phyloP scores from a whole-genome alignment of 1,140 invertebrate species.

The Pollicipes pollicipes region DNA sequence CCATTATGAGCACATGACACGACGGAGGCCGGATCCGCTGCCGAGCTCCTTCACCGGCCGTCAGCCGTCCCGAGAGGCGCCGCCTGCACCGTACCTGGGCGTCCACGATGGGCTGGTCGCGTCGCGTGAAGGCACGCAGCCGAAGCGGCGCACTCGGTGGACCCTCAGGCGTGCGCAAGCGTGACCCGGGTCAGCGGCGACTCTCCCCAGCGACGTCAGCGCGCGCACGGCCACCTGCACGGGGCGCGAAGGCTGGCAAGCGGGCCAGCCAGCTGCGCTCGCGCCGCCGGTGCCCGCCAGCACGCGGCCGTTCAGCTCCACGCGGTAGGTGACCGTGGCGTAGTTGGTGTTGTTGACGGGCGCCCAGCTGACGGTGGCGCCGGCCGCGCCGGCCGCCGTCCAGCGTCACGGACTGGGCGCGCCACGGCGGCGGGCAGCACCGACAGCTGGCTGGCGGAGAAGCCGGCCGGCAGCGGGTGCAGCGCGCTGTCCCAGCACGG shows the following conservation, averaged over 20 bases:
- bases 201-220: slow-evolving; percentile 61
- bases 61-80: no score
- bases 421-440: slow-evolving; percentile 51
- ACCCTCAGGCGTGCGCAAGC: slow-evolving; percentile 6
- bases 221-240: slow-evolving; percentile 53
- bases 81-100: neutral
- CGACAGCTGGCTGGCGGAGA: slow-evolving; percentile 20
- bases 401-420: slow-evolving; percentile 39
- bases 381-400: slow-evolving; percentile 46
- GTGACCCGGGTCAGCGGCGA: slow-evolving; percentile 30
- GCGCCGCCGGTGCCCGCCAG: slow-evolving; percentile 42
- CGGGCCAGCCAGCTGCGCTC: slow-evolving; percentile 36
- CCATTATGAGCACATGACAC: no score
- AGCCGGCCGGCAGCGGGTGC: slow-evolving; percentile 35
- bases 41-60: no score
- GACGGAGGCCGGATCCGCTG: no score
- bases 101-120: neutral
- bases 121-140: neutral
- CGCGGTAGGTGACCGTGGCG: slow-evolving; percentile 62
- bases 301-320: slow-evolving; percentile 39
- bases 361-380: slow-evolving; percentile 62
- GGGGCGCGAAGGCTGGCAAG: slow-evolving; percentile 44
- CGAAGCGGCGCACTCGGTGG: neutral
- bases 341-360: slow-evolving; percentile 52
- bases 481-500: slow-evolving; percentile 49